These are phyloP conservation scores for Corythornis cristatus DNA, from an alignment of 2,113 vertebrate species.

Conservation along the genomic window DNA sequence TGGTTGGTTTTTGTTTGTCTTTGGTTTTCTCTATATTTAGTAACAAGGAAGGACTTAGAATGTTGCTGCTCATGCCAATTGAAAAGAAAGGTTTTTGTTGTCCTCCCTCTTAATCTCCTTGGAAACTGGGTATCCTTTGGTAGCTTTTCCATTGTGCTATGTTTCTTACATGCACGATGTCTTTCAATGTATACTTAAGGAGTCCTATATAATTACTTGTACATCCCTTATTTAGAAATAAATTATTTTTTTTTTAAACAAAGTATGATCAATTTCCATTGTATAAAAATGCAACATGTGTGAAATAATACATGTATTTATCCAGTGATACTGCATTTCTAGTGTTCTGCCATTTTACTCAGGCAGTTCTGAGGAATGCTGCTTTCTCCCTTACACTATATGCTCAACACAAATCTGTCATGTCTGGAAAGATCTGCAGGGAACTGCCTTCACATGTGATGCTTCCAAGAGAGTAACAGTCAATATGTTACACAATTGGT, in stretches of 20 bases:
- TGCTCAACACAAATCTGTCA: background rate
- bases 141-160: background rate
- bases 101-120: constrained; percentile 52
- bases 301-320: background rate
- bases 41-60: background rate
- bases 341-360: constrained; percentile 24
- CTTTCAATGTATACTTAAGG: background rate
- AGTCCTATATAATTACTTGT: background rate
- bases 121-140: constrained; percentile 39
- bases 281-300: background rate
- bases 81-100: background rate
- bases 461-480: background rate
- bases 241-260: background rate
- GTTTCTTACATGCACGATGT: background rate
- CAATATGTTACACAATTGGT: background rate
- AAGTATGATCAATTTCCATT: background rate
- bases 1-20: background rate
- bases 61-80: background rate
- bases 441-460: background rate
- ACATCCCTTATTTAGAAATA: background rate
- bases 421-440: background rate
- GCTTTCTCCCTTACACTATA: background rate
- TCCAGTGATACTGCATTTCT: background rate
- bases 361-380: background rate
- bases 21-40: constrained; percentile 12